phyloP scores from a whole-genome alignment of 2,888 invertebrate genomes.

The Agrypnus murinus region DNA sequence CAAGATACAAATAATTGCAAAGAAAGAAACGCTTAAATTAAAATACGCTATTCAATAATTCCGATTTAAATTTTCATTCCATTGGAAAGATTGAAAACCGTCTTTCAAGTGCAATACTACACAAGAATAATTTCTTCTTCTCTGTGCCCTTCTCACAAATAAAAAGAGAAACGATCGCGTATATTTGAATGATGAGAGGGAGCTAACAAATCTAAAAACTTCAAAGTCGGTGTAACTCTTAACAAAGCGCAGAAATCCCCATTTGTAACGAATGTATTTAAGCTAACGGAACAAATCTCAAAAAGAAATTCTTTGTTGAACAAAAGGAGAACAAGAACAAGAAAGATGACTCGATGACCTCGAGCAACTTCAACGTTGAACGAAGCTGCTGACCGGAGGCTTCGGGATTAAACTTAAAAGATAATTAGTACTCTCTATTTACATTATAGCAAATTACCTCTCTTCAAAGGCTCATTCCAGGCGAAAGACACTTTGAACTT shows the following conservation, averaged over 20 bases:
- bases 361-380: constrained; percentile 29
- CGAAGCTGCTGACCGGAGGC: constrained; percentile 40
- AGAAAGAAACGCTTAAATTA: too few species aligned
- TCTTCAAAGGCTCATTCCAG: constrained; percentile 30
- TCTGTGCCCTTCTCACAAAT: background rate
- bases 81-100: too few species aligned
- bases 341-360: constrained; percentile 36
- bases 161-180: constrained; percentile 2
- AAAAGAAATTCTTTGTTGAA: constrained; percentile 27
- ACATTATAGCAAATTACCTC: constrained; percentile 44
- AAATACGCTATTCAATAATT: too few species aligned
- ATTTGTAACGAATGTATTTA: constrained; percentile 37
- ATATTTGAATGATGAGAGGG: constrained; percentile 27
- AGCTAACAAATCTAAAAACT: constrained; percentile 27
- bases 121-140: constrained; percentile 9
- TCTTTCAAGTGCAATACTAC: background rate
- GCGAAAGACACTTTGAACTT: constrained; percentile 38
- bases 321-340: constrained; percentile 24
- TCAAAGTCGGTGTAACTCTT: constrained; percentile 30
- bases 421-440: constrained; percentile 43
- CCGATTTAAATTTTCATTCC: too few species aligned
- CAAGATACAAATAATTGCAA: too few species aligned
- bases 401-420: constrained; percentile 35
- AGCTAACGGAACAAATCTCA: constrained; percentile 37
- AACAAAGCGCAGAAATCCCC: constrained; percentile 25